These are phyloP conservation scores for Catocala nupta DNA, from an alignment of 2,888 invertebrate genomes.

Conservation along the genomic window DNA sequence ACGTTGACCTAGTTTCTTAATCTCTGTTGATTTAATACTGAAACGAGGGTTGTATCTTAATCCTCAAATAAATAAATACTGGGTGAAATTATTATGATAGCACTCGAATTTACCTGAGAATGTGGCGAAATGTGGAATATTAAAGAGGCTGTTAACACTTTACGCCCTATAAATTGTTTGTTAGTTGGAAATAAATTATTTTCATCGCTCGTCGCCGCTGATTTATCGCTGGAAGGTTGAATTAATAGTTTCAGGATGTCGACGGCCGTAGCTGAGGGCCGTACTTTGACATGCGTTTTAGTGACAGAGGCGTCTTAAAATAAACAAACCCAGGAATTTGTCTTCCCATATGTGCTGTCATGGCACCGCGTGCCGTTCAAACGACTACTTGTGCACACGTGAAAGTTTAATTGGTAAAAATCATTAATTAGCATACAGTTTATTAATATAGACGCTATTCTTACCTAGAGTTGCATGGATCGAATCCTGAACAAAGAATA, in stretches of 20 bases:
- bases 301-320: slow-evolving; percentile 59
- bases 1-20: slow-evolving; percentile 36
- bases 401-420: no score
- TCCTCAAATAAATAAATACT: slow-evolving; percentile 24
- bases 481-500: slow-evolving; percentile 30
- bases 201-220: slow-evolving; percentile 66
- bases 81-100: slow-evolving; percentile 27
- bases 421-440: no score
- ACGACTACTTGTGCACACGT: slow-evolving; percentile 8
- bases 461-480: slow-evolving; percentile 3
- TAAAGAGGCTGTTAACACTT: slow-evolving; percentile 64
- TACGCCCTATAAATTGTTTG: slow-evolving; percentile 66
- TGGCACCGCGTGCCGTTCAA: slow-evolving; percentile 8
- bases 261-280: slow-evolving; percentile 47
- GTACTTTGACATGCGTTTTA: slow-evolving; percentile 52
- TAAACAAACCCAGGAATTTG: slow-evolving; percentile 55
- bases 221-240: slow-evolving; percentile 67
- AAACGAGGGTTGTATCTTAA: slow-evolving; percentile 36
- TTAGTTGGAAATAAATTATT: slow-evolving; percentile 70
- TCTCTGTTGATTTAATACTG: slow-evolving; percentile 30
- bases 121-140: slow-evolving; percentile 29
- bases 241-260: slow-evolving; percentile 78
- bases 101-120: slow-evolving; percentile 14
- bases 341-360: slow-evolving; percentile 32
- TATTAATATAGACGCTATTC: not conserved